Conservation (phyloP, 2,113 vertebrate species). For the Probosciger aterrimus region DNA sequence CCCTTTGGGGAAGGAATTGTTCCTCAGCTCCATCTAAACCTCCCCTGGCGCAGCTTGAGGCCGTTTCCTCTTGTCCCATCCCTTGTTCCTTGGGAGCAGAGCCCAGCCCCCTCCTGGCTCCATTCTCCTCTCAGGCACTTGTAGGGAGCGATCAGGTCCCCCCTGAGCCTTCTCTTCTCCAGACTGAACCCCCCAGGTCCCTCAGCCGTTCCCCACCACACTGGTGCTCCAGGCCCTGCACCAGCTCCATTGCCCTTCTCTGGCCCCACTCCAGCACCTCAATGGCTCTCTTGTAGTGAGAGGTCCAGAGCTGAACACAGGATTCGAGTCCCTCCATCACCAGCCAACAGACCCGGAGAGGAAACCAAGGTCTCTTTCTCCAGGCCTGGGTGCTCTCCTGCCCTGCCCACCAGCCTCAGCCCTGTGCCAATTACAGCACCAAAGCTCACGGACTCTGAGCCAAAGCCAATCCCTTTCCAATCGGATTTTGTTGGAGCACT, state of each 20-base stretch:
- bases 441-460: slow-evolving; percentile 9
- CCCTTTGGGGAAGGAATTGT: too few relatives aligned
- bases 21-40: too few relatives aligned
- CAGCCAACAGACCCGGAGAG: not conserved
- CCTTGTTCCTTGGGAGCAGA: too few relatives aligned
- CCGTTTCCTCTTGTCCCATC: too few relatives aligned
- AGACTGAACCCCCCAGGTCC: too few relatives aligned
- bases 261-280: not conserved
- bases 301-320: not conserved
- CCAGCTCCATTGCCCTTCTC: not conserved
- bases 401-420: not conserved
- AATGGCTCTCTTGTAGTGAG: not conserved
- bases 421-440: slow-evolving; percentile 44
- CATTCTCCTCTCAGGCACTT: too few relatives aligned
- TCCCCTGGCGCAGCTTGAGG: too few relatives aligned
- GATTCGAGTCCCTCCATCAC: not conserved
- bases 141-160: too few relatives aligned
- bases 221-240: not conserved
- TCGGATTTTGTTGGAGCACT: slow-evolving; percentile 24
- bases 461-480: slow-evolving; percentile 52
- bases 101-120: too few relatives aligned
- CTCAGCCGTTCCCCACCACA: too few relatives aligned
- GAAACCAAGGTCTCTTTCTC: not conserved
- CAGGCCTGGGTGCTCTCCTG: not conserved
- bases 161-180: too few relatives aligned